Evolutionary conservation across 2,797 vertebrate genomes (phyloP).

Genomic region (Mallotus villosus): DNA sequence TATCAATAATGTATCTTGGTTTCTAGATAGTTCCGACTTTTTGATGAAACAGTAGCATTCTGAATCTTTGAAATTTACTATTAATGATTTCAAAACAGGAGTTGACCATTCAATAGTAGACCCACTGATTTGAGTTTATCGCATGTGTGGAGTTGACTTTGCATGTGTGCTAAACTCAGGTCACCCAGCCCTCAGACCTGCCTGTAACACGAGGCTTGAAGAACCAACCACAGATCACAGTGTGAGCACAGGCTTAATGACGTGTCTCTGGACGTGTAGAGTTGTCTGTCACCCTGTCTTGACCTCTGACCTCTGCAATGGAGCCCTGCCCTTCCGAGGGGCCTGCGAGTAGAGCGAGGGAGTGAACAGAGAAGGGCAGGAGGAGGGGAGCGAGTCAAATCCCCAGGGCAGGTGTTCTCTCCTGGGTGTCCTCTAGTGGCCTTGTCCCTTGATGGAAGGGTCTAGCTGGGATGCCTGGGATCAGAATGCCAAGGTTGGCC

Average conservation of each 20-base stretch:
- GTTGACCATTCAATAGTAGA: no score
- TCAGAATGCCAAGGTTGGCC: conserved; percentile 67
- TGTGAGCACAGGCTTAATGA: conserved; percentile 55
- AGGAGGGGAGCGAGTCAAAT: conserved; percentile 42
- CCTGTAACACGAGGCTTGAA: conserved; percentile 43
- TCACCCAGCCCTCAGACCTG: conserved; percentile 44
- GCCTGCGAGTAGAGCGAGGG: not conserved
- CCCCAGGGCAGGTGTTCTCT: conserved; percentile 59
- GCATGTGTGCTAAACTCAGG: conserved; percentile 36
- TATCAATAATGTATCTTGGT: conserved; percentile 29
- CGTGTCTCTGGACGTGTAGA: conserved; percentile 54
- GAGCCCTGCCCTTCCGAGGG: conserved; percentile 27
- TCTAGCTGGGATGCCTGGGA: conserved; percentile 59
- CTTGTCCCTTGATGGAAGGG: conserved; percentile 62
- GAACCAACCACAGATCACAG: conserved; percentile 41
- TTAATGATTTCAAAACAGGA: not conserved
- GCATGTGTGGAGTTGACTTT: conserved; percentile 47
- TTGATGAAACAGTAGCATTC: no score
- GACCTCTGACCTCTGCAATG: conserved; percentile 43
- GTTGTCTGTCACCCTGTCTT: conserved; percentile 44
- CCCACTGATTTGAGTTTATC: not conserved
- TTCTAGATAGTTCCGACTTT: conserved; percentile 23
- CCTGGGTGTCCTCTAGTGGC: not conserved
- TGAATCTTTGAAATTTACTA: not conserved
- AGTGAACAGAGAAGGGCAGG: conserved; percentile 26